A percentile compares a stretch with the other conserved stretches of the same genome.
Evolutionary conservation across 2,888 invertebrate species (phyloP).

Genomic region (Panzeria rudis): DNA sequence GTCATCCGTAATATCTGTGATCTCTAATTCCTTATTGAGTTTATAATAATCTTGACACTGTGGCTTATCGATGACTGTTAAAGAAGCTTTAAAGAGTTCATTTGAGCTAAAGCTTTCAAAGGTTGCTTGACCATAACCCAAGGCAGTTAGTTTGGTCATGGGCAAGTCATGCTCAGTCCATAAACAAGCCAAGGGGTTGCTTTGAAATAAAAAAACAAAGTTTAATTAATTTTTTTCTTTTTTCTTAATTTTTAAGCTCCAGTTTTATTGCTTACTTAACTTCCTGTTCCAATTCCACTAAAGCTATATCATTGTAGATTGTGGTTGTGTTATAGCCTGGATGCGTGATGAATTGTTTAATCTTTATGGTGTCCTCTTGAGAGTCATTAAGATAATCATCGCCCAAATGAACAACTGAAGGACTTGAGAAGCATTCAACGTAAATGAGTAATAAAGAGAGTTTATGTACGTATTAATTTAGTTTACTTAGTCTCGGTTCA

Average conservation of each 20-base stretch:
- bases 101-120: conserved; percentile 68
- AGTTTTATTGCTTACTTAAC: conserved; percentile 48
- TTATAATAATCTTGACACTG: conserved; percentile 67
- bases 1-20: conserved; percentile 52
- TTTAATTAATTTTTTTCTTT: not conserved
- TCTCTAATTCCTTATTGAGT: conserved; percentile 41
- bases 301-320: conserved; percentile 74
- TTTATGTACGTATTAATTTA: too few species aligned
- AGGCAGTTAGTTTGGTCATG: conserved; percentile 66
- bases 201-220: conserved; percentile 2
- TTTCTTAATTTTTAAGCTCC: not conserved
- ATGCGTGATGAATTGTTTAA: conserved; percentile 69
- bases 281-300: conserved; percentile 71
- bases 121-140: conserved; percentile 74
- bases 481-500: too few species aligned
- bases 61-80: conserved; percentile 65
- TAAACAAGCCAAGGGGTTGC: conserved; percentile 66
- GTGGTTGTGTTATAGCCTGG: conserved; percentile 66
- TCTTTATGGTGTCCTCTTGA: conserved; percentile 34
- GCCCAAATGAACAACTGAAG: conserved; percentile 71
- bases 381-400: conserved; percentile 72
- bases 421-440: conserved; percentile 56
- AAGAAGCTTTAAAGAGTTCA: conserved; percentile 68
- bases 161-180: conserved; percentile 56
- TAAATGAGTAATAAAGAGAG: not conserved